Base-by-base conservation (phyloP, 1,140 invertebrate genomes). In the Oedothorax gibbosus region DNA sequence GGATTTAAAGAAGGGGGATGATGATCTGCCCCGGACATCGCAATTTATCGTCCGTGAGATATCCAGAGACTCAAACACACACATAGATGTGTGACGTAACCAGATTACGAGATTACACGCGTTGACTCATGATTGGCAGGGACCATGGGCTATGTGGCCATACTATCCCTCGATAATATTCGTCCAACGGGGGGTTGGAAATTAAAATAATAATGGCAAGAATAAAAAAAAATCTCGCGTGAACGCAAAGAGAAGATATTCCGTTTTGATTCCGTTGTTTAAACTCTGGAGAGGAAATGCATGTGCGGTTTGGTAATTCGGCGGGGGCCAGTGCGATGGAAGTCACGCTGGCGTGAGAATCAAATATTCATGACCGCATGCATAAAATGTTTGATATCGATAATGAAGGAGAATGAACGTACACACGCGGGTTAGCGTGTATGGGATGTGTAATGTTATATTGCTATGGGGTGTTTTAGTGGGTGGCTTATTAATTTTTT, bases 361-460 rank as follows among this genome's bases (percentile, higher is more conserved):
- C 77, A 79, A 79, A 79, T 79, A 79, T 79, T 79, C 77, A 79
- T 79, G 77, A 79, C 77, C 65, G 51, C 65, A 69, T 79, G 49
- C 75, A 77, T 77, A 77, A 77, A 77, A 64, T 77, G 60, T 51
- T 65, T 65, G 75, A 21, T 75, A 35, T 75, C 72, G 75, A 77
- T 77, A 65, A 77, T 77, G 75, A 75, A 75, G 75, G 21, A 50
- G 60, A 65, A 51, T 56, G 62, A 77, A 20, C 20, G 8, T 15
- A 11, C 9, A 1, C 15, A 9, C 0, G 49, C n/a, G 60, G 53
- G 21, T 77, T 21, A 15, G 20, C 8, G 8, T 8, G 15, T 49
- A 10, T 10, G 75, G 60, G 75, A 50, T 57, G 8, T 51, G 14
- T 20, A 49, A 12, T 65, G 2, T 14, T 11, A 15, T n/a, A 51